phyloP scores from a whole-genome alignment of 2,888 invertebrate species.

The Corythucha ciliata region DNA sequence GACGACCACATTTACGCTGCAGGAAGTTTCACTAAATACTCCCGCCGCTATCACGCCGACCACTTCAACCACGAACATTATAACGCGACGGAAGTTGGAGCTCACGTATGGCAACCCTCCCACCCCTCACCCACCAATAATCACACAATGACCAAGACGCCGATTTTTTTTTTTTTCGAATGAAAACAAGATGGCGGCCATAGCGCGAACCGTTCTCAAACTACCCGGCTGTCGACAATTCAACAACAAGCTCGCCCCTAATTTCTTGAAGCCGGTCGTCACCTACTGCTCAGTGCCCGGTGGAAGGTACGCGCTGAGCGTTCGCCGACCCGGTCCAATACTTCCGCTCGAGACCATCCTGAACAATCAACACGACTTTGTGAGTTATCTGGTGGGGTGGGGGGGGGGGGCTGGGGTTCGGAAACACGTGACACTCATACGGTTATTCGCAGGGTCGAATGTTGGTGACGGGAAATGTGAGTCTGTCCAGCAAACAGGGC shows the following conservation, averaged over 20 bases:
- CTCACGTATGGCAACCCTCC: constrained; percentile 44
- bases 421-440: not conserved
- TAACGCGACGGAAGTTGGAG: constrained; percentile 54
- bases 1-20: constrained; percentile 56
- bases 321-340: constrained; percentile 50
- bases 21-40: constrained; percentile 55
- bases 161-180: no score
- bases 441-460: constrained; percentile 16
- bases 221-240: no score
- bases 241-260: no score
- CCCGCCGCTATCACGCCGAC: constrained; percentile 49
- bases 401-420: not conserved
- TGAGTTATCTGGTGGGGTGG: constrained; percentile 16
- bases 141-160: no score
- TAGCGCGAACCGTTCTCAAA: no score
- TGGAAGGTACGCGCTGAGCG: constrained; percentile 50
- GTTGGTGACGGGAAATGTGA: constrained; percentile 19
- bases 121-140: no score
- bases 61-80: constrained; percentile 48
- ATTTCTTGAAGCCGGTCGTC: constrained; percentile 41
- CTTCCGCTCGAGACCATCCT: constrained; percentile 43
- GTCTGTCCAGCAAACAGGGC: no score
- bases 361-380: constrained; percentile 23
- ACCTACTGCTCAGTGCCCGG: constrained; percentile 50
- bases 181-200: no score